Evolutionary conservation across 2,888 invertebrate genomes (phyloP).

Genomic region (Plagiodera versicolora): DNA sequence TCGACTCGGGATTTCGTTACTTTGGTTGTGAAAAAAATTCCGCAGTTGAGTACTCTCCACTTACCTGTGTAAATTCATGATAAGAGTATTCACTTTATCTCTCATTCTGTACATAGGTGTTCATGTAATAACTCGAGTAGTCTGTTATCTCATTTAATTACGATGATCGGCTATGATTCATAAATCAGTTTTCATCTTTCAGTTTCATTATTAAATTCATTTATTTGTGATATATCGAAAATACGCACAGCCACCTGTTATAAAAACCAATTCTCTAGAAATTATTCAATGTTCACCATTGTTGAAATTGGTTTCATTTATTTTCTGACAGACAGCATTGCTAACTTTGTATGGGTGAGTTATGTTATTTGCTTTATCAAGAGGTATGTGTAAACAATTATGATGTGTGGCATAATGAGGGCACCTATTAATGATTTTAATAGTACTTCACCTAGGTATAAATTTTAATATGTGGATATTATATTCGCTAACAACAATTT

Average conservation of each 20-base stretch:
- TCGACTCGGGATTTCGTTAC: too few species aligned
- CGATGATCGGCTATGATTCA: too few species aligned
- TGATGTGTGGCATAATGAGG: neutral
- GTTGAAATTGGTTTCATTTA: too few species aligned
- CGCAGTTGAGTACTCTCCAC: neutral
- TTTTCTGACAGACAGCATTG: too few species aligned
- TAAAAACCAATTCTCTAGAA: too few species aligned
- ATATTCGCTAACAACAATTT: neutral
- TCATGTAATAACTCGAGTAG: neutral
- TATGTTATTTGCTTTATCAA: neutral
- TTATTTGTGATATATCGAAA: too few species aligned
- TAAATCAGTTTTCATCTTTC: too few species aligned
- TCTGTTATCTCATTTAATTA: too few species aligned
- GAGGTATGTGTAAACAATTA: neutral
- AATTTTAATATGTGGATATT: neutral
- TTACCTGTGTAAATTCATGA: neutral
- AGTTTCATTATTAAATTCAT: too few species aligned
- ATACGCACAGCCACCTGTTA: too few species aligned
- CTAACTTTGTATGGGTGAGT: neutral
- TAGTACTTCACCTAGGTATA: neutral
- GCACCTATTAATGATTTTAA: neutral
- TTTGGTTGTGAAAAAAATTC: neutral
- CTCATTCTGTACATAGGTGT: neutral
- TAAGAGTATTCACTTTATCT: neutral
- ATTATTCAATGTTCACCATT: too few species aligned